Percentiles rank a stretch among this genome's conserved stretches.
phyloP scores from a whole-genome alignment of 2,888 invertebrate species.

The Xestia ashworthii region DNA sequence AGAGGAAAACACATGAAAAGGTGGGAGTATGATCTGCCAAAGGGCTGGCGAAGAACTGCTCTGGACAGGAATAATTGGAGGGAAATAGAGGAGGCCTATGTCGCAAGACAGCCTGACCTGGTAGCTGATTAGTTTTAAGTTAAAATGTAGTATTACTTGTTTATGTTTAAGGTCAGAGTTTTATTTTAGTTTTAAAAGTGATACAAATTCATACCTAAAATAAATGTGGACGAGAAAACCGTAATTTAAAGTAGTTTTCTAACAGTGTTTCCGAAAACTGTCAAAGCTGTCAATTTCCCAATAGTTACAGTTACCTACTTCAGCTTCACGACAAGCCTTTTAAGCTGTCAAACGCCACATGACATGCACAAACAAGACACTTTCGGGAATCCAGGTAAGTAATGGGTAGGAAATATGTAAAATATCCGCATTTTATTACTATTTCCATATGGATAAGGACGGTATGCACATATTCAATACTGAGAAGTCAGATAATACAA shows the following conservation, averaged over 20 bases:
- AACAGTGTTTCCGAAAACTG: constrained; percentile 12
- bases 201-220: not conserved
- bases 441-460: not conserved
- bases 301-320: constrained; percentile 1
- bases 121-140: too few species aligned
- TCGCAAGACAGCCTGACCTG: too few species aligned
- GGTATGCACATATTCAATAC: not conserved
- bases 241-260: not conserved
- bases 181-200: too few species aligned
- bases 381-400: constrained; percentile 27
- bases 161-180: too few species aligned
- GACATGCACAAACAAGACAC: constrained; percentile 38
- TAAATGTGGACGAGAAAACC: not conserved
- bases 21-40: too few species aligned
- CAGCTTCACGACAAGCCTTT: constrained; percentile 41
- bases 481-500: not conserved
- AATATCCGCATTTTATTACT: constrained; percentile 4
- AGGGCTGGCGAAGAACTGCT: too few species aligned
- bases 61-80: too few species aligned
- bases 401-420: not conserved
- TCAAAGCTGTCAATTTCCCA: constrained; percentile 22
- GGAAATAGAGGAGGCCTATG: too few species aligned
- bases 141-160: too few species aligned
- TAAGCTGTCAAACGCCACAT: constrained; percentile 50
- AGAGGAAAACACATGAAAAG: too few species aligned